Base-by-base conservation (phyloP, 2,113 vertebrate genomes). In the Sturnira hondurensis region DNA sequence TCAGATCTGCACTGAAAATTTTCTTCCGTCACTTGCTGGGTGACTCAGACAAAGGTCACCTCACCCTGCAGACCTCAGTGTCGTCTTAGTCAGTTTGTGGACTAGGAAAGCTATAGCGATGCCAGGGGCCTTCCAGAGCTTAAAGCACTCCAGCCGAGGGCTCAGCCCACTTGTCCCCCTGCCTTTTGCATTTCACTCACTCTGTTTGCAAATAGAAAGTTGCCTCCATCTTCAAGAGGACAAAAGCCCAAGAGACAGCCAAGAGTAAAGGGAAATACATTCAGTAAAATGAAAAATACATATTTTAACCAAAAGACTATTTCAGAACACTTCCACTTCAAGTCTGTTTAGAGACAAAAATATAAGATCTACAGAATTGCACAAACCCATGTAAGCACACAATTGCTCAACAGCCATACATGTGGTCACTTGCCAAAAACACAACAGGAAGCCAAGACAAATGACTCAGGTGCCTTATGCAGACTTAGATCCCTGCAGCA, bases 291-390 rank as follows among this genome's bases (percentile, higher is more conserved):
- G 20, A 22, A 88, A 92, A 90, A 54, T 41, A 41, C 19, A 43
- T 90, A 31, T 83, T 96, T 91, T 61, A 85, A 93, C 61, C 50
- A 87, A 85, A 94, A 95, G 89, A 86, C 2, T 47, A 11, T 65
- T 95, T 96, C 71, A 28, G 71, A 83, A 95, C 95, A 74, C 61
- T 88, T 92, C 33, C 33, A 82, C 20, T 82, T 89, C 80, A 87
- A 81, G 71, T 89, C 86, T 93, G 71, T 80, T 93, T 97, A 82
- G 61, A 86, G 88, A 91, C 24, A 94, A 90, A 96, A 97, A 73
- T 77, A 71, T 47, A 81, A 73, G 45, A 81, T 82, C 74, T 94
- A 65, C 50, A 65, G 94, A 96, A 97, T 96, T 86, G 86, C 54
- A 73, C 65, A 96, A 92, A 74, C 56, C 38, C 47, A 80, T 31